Evolutionary conservation across 2,888 invertebrate genomes (phyloP).

Genomic region (Horisme vitalbata): DNA sequence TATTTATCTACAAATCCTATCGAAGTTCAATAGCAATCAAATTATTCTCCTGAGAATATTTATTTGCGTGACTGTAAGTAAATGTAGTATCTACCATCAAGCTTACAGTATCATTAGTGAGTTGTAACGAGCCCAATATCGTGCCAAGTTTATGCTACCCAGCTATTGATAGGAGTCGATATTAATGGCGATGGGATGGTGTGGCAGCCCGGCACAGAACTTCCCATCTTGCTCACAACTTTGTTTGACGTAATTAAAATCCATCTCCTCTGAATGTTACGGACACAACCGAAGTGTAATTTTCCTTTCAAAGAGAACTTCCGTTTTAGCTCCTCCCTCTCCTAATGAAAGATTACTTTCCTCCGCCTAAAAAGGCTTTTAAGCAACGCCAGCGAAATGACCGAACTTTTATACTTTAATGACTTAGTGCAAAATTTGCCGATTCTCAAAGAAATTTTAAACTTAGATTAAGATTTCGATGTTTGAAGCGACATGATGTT

Average conservation of each 20-base stretch:
- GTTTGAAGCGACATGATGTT: constrained; percentile 76
- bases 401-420: constrained; percentile 83
- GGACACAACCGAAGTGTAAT: constrained; percentile 78
- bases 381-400: constrained; percentile 81
- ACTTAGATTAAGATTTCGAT: constrained; percentile 82
- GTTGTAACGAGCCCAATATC: constrained; percentile 47
- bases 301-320: constrained; percentile 82
- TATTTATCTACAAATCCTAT: constrained; percentile 2
- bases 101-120: constrained; percentile 38
- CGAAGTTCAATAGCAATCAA: no score
- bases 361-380: constrained; percentile 82
- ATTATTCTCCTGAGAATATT: no score
- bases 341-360: constrained; percentile 83
- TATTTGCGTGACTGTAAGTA: no score
- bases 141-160: constrained; percentile 24
- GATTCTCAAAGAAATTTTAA: constrained; percentile 81
- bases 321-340: constrained; percentile 79
- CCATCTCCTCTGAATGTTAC: constrained; percentile 70
- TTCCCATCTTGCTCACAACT: constrained; percentile 63
- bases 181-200: constrained; percentile 44
- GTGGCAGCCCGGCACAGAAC: constrained; percentile 45
- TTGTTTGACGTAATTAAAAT: constrained; percentile 81
- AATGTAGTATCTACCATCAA: background rate
- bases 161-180: constrained; percentile 42
- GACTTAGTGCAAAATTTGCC: constrained; percentile 82